phyloP scores from a whole-genome alignment of 1,140 invertebrate genomes.

The Sipha flava region DNA sequence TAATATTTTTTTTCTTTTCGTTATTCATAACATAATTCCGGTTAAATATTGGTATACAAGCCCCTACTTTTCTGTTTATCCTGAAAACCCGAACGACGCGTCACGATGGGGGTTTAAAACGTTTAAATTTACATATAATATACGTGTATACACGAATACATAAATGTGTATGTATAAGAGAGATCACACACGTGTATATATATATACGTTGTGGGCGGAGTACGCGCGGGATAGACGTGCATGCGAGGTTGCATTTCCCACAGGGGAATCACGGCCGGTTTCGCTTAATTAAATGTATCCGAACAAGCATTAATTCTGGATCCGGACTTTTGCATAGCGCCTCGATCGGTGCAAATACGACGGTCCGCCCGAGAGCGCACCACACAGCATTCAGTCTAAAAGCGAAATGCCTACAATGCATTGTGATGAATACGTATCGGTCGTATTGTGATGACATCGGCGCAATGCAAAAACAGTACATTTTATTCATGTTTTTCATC shows the following conservation, averaged over 20 bases:
- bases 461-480: too few species aligned
- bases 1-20: neutral
- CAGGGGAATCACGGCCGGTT: neutral
- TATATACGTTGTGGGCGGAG: neutral
- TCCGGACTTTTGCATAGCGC: neutral
- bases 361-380: neutral
- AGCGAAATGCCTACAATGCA: too few species aligned
- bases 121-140: neutral
- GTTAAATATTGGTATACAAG: constrained; percentile 9
- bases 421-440: too few species aligned
- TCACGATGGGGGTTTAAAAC: neutral
- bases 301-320: constrained; percentile 8
- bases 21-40: neutral
- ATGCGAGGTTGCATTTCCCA: neutral
- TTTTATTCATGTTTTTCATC: too few species aligned
- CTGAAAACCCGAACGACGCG: neutral
- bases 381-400: too few species aligned
- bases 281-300: constrained; percentile 25
- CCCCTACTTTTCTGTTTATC: neutral
- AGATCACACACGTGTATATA: neutral
- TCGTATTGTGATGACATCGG: too few species aligned
- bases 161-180: too few species aligned
- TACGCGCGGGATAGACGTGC: neutral
- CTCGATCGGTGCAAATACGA: neutral
- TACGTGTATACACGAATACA: neutral